These are phyloP conservation scores for Lucilia sericata DNA, from an alignment of 1,140 invertebrate species.

Conservation along the genomic window DNA sequence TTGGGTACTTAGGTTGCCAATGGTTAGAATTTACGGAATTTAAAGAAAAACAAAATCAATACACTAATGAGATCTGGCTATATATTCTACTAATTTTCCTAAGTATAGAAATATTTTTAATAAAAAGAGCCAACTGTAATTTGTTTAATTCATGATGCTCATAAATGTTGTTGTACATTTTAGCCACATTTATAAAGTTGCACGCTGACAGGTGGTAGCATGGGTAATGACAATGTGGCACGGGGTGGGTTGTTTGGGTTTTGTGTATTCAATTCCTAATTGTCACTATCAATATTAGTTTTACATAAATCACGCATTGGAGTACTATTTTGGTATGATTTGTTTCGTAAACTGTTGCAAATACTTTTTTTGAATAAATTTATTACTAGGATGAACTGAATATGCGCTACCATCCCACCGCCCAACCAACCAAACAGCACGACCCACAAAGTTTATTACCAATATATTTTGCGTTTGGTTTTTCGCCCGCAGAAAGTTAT, in stretches of 20 bases:
- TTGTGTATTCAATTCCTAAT: background rate
- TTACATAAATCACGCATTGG: conserved; percentile 14
- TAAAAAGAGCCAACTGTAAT: background rate
- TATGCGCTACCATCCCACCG: background rate
- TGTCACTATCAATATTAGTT: conserved; percentile 1
- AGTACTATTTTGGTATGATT: background rate
- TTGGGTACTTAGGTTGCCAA: no score
- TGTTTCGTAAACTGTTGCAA: background rate
- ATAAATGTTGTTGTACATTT: background rate
- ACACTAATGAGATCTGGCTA: no score
- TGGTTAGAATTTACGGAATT: no score
- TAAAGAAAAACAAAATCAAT: no score
- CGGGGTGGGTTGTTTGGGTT: conserved; percentile 11
- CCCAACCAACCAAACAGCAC: no score
- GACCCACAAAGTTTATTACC: no score
- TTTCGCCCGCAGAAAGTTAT: no score
- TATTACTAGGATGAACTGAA: background rate
- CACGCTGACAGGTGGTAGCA: background rate
- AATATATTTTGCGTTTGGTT: no score
- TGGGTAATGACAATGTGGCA: background rate
- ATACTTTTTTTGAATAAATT: background rate
- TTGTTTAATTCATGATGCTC: background rate
- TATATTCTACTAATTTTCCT: background rate
- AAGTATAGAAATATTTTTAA: background rate
- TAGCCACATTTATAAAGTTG: background rate